phyloP scores from a whole-genome alignment of 2,113 vertebrate species.

The Agelaius phoeniceus region DNA sequence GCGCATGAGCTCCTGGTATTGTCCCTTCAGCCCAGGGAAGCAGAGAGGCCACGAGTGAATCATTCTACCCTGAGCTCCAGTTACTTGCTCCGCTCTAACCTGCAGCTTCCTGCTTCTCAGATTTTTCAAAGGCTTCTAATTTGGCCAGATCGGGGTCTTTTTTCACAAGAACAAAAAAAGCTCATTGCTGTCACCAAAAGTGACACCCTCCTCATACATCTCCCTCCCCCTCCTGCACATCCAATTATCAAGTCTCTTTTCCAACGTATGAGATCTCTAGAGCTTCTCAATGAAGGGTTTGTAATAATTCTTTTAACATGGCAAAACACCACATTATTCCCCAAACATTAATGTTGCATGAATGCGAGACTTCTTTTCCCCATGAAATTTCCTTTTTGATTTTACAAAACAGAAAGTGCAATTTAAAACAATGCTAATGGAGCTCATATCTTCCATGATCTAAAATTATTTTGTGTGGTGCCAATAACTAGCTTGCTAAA shows the following conservation, averaged over 20 bases:
- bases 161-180: constrained; percentile 35
- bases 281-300: constrained; percentile 67
- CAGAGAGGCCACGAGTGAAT: not conserved
- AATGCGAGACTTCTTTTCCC: constrained; percentile 63
- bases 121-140: constrained; percentile 26
- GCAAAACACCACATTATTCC: constrained; percentile 68
- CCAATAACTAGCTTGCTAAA: not conserved
- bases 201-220: constrained; percentile 35
- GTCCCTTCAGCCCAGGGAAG: not conserved
- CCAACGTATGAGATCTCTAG: constrained; percentile 57
- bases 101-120: not conserved
- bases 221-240: constrained; percentile 46
- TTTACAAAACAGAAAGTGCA: constrained; percentile 65
- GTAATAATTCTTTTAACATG: constrained; percentile 70
- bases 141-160: not conserved
- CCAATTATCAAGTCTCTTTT: constrained; percentile 68
- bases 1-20: not conserved
- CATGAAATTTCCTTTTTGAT: constrained; percentile 62
- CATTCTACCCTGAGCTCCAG: not conserved
- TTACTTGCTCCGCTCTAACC: not conserved
- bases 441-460: not conserved
- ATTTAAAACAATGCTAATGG: constrained; percentile 66
- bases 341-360: constrained; percentile 71
- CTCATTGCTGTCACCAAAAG: constrained; percentile 60
- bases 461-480: constrained; percentile 23